Conservation (phyloP, 2,113 vertebrate genomes). For the Scomber scombrus region DNA sequence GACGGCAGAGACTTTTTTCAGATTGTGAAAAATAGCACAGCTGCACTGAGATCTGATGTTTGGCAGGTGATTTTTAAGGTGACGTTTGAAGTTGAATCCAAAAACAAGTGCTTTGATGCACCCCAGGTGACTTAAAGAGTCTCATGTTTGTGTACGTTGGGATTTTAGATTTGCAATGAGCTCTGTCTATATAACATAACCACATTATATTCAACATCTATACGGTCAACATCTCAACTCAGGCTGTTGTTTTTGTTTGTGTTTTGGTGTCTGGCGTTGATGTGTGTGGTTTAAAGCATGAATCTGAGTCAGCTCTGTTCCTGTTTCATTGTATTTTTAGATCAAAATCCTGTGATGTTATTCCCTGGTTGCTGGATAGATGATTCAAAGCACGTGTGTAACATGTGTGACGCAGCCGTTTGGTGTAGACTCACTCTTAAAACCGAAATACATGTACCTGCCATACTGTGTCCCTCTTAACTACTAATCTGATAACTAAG, state of each 20-base stretch:
- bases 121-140: background rate
- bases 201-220: background rate
- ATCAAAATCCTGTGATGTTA: background rate
- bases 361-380: background rate
- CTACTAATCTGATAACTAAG: background rate
- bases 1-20: background rate
- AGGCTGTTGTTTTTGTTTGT: too few relatives aligned
- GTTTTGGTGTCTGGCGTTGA: too few relatives aligned
- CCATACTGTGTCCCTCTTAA: background rate
- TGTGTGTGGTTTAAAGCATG: background rate
- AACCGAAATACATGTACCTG: background rate
- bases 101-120: constrained; percentile 5
- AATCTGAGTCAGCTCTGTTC: background rate
- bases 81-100: constrained; percentile 49
- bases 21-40: constrained; percentile 34
- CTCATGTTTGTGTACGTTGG: background rate
- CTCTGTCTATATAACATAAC: background rate
- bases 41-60: constrained; percentile 35
- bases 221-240: background rate
- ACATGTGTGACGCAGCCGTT: background rate
- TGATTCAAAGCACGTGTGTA: background rate
- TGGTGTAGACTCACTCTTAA: background rate
- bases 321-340: background rate
- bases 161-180: background rate
- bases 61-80: constrained; percentile 32